Conservation (phyloP, 2,888 invertebrate species). For the Alviniconcha strummeri region DNA sequence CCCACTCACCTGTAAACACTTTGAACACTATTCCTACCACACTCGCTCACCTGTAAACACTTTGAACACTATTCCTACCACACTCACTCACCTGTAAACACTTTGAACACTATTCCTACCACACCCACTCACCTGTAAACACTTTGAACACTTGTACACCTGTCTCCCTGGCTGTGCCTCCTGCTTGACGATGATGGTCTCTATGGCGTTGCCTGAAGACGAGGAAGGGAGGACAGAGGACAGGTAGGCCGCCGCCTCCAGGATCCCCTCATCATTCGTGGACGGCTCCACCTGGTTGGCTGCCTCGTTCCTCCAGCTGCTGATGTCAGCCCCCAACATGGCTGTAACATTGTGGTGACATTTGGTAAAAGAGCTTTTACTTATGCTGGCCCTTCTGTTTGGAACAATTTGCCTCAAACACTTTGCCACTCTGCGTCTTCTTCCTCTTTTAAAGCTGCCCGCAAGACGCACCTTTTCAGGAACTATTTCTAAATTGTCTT, state of each 20-base stretch:
- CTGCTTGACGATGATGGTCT: conserved; percentile 19
- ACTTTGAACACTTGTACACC: conserved; percentile 20
- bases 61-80: too few species aligned
- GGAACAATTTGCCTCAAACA: not conserved
- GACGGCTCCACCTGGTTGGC: not conserved
- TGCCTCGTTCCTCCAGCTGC: conserved; percentile 15
- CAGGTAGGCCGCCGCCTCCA: conserved; percentile 26
- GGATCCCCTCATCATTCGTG: not conserved
- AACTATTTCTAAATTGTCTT: too few species aligned
- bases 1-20: too few species aligned
- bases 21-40: too few species aligned
- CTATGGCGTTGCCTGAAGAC: not conserved
- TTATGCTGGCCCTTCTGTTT: not conserved
- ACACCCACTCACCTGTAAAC: conserved; percentile 3
- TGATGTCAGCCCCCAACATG: conserved; percentile 50
- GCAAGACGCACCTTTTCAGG: too few species aligned
- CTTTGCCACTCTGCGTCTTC: not conserved
- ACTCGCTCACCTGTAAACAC: too few species aligned
- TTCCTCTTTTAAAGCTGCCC: too few species aligned
- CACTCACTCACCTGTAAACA: conserved; percentile 5
- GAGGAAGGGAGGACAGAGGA: conserved; percentile 23
- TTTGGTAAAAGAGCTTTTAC: too few species aligned
- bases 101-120: not conserved
- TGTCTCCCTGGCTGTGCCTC: not conserved
- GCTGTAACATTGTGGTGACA: conserved; percentile 33